These are phyloP conservation scores for Ochropleura leucogaster DNA, from an alignment of 2,888 invertebrate genomes.

Conservation along the genomic window DNA sequence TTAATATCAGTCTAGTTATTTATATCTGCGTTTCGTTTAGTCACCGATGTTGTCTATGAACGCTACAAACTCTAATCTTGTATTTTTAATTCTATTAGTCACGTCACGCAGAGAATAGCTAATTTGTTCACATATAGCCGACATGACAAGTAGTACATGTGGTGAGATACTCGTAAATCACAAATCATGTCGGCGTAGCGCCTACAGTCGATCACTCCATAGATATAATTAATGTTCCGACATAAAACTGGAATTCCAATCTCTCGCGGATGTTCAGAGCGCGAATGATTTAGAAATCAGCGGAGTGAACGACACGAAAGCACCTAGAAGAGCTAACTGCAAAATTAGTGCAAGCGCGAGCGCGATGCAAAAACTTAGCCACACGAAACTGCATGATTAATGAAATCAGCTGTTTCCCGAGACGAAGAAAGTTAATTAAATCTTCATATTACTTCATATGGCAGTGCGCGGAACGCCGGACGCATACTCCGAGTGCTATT, in stretches of 20 bases:
- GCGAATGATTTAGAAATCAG: constrained; percentile 82
- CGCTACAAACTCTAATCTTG: constrained; percentile 29
- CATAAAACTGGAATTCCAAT: constrained; percentile 81
- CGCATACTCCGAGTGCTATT: constrained; percentile 42
- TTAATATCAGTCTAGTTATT: constrained; percentile 56
- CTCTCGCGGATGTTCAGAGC: constrained; percentile 81
- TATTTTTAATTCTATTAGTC: constrained; percentile 62
- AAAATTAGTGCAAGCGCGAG: constrained; percentile 70
- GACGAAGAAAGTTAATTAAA: constrained; percentile 80
- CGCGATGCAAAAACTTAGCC: constrained; percentile 72
- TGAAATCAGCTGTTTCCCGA: constrained; percentile 83
- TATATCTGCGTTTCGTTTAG: constrained; percentile 49
- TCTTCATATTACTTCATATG: constrained; percentile 73
- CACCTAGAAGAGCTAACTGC: constrained; percentile 72
- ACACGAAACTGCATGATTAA: constrained; percentile 79
- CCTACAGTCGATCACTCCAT: constrained; percentile 58
- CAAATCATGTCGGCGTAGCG: constrained; percentile 48
- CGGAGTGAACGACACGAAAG: constrained; percentile 79
- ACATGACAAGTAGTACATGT: constrained; percentile 20
- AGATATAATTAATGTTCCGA: constrained; percentile 73
- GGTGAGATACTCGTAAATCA: constrained; percentile 33
- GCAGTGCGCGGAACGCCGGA: constrained; percentile 39
- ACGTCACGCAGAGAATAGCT: constrained; percentile 26
- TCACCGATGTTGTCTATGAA: constrained; percentile 45
- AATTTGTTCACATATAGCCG: constrained; percentile 17